Conservation (phyloP, 2,888 invertebrate species). For the Exephanes ischioxanthus region DNA sequence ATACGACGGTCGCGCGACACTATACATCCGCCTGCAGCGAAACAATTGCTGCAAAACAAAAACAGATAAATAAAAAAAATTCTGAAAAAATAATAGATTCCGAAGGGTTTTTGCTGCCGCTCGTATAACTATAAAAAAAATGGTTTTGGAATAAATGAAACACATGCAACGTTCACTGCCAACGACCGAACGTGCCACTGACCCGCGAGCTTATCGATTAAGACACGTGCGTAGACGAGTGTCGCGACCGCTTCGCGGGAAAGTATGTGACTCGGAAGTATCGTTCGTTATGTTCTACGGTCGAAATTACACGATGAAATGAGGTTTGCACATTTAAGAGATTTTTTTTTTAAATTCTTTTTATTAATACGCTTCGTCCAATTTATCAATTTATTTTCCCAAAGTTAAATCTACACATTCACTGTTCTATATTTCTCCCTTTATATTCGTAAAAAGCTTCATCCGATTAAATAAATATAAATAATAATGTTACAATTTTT, state of each 20-base stretch:
- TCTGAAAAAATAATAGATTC: not conserved
- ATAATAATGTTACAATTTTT: too few relatives aligned
- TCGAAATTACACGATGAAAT: not conserved
- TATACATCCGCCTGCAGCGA: constrained; percentile 42
- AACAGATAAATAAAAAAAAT: not conserved
- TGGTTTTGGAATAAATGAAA: constrained; percentile 46
- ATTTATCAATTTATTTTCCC: too few relatives aligned
- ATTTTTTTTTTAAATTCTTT: too few relatives aligned
- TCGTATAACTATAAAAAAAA: not conserved
- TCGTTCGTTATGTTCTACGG: not conserved
- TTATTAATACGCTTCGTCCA: too few relatives aligned
- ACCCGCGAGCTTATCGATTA: constrained; percentile 66
- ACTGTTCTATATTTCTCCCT: too few relatives aligned
- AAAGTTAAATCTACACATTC: too few relatives aligned
- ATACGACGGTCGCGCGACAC: constrained; percentile 1
- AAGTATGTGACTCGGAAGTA: constrained; percentile 4
- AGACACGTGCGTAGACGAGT: constrained; percentile 41
- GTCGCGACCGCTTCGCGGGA: not conserved
- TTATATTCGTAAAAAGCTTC: too few relatives aligned
- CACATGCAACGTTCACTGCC: constrained; percentile 7
- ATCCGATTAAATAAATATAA: too few relatives aligned
- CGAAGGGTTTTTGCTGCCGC: not conserved
- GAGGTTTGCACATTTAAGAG: not conserved
- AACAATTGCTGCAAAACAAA: not conserved
- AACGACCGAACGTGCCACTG: constrained; percentile 66